Evolutionary conservation across 2,888 invertebrate species (phyloP).

Genomic region (Drosophila austrosaltans): DNA sequence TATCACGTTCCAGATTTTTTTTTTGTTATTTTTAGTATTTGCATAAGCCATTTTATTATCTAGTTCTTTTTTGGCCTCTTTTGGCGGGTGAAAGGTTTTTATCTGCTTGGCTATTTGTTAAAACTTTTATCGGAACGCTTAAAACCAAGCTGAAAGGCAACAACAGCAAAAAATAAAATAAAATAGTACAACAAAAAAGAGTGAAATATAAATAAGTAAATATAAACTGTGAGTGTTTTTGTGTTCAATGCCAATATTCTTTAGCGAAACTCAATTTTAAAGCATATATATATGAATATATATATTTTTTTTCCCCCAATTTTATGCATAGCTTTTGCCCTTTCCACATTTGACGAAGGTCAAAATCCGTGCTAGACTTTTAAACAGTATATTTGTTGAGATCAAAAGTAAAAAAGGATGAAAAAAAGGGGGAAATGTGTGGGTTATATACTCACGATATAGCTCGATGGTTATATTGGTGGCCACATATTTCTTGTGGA

Average conservation of each 20-base stretch:
- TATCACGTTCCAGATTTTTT: background rate
- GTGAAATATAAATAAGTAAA: slow-evolving; percentile 52
- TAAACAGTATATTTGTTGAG: background rate
- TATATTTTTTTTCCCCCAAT: background rate
- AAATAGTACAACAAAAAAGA: slow-evolving; percentile 19
- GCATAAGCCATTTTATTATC: slow-evolving; percentile 74
- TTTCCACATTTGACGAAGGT: slow-evolving; percentile 1
- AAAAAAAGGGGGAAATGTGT: background rate
- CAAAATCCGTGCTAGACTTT: slow-evolving; percentile 1
- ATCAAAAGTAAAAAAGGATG: background rate
- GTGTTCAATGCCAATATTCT: background rate
- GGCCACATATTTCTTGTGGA: slow-evolving; percentile 86
- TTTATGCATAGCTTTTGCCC: background rate
- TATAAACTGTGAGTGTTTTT: slow-evolving; percentile 51
- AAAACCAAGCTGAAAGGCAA: slow-evolving; percentile 47
- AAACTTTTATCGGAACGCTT: slow-evolving; percentile 75
- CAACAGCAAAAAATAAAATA: slow-evolving; percentile 14
- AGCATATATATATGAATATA: background rate
- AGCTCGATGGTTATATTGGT: slow-evolving; percentile 90
- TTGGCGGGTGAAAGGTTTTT: slow-evolving; percentile 45
- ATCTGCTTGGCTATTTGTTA: slow-evolving; percentile 75
- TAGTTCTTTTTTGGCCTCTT: slow-evolving; percentile 40
- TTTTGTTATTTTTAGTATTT: slow-evolving; percentile 53
- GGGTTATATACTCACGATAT: slow-evolving; percentile 87
- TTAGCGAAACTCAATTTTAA: slow-evolving; percentile 3